Evolutionary conservation across 2,113 vertebrate species (phyloP).

Genomic region (Lophotis ruficrista): DNA sequence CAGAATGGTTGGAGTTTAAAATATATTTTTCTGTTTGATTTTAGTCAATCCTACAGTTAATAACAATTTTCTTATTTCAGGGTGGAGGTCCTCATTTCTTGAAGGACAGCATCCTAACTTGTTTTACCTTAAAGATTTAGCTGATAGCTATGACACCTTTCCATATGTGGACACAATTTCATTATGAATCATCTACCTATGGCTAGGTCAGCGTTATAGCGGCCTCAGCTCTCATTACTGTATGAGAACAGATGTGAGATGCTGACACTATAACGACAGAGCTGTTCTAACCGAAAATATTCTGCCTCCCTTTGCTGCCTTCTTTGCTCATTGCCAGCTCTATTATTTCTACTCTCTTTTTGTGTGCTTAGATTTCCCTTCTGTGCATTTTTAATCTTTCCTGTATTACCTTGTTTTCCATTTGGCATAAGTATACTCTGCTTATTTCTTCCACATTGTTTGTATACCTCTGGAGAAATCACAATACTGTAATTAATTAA

Average conservation of each 20-base stretch:
- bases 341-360: neutral
- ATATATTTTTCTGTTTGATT: neutral
- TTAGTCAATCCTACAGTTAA: neutral
- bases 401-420: slow-evolving; percentile 10
- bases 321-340: neutral
- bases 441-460: slow-evolving; percentile 34
- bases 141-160: neutral
- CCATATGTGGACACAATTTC: slow-evolving; percentile 13
- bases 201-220: slow-evolving; percentile 14
- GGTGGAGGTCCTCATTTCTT: neutral
- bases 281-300: neutral
- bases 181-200: neutral
- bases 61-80: neutral
- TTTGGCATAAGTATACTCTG: neutral
- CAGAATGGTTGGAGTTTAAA: neutral
- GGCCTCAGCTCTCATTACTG: slow-evolving; percentile 27
- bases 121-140: neutral
- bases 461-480: slow-evolving; percentile 20
- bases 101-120: neutral
- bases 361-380: slow-evolving; percentile 21
- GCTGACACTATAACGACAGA: slow-evolving; percentile 2
- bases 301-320: neutral
- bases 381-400: neutral
- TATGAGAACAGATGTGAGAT: slow-evolving; percentile 2
- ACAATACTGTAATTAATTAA: slow-evolving; percentile 31